Percentiles rank a stretch among this genome's conserved stretches.
Evolutionary conservation across 2,113 vertebrate genomes (phyloP).

Genomic region (Sebastes fasciatus): DNA sequence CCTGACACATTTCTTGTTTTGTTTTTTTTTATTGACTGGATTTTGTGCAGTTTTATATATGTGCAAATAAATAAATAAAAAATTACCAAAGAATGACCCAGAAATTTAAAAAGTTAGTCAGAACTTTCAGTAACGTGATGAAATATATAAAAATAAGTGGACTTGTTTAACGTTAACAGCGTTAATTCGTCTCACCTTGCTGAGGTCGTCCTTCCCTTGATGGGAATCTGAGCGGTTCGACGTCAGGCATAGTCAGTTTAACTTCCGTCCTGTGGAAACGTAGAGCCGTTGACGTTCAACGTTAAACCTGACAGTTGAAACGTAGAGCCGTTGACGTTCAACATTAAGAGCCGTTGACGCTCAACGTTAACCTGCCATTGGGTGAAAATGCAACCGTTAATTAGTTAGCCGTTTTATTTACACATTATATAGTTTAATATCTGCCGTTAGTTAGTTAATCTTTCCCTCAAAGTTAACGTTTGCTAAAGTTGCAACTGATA

Average conservation of each 20-base stretch:
- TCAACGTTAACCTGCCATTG: background rate
- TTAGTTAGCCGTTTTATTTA: background rate
- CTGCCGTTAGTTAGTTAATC: background rate
- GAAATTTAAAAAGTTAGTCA: no score
- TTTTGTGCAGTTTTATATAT: no score
- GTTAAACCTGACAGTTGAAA: background rate
- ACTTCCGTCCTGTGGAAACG: background rate
- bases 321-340: background rate
- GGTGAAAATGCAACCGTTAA: background rate
- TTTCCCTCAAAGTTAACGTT: no score
- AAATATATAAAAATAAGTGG: no score
- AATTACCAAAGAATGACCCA: no score
- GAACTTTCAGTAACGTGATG: no score
- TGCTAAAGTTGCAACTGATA: constrained; percentile 37
- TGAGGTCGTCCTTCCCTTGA: constrained; percentile 68
- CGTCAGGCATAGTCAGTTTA: constrained; percentile 69
- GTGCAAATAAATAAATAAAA: no score
- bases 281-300: no score
- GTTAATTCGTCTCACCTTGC: constrained; percentile 64
- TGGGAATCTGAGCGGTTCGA: constrained; percentile 73
- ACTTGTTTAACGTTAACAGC: background rate
- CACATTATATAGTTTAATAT: background rate
- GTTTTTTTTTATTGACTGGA: no score
- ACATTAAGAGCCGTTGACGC: background rate
- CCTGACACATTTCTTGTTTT: no score